Conservation (phyloP, 2,888 invertebrate genomes). For the Patella depressa region DNA sequence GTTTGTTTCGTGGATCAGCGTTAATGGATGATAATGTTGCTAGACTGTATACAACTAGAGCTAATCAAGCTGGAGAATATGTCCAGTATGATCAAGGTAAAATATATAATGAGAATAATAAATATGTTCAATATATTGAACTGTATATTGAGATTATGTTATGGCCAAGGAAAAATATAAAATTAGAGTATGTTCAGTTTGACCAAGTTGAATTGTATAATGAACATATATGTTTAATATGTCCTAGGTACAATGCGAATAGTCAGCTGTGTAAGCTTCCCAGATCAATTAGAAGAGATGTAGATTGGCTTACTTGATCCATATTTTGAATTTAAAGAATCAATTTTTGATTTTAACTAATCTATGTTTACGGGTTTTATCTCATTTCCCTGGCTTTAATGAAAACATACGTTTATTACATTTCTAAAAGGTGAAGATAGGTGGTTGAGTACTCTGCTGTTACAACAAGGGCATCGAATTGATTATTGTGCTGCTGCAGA, state of each 20-base stretch:
- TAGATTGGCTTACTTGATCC: too few species aligned
- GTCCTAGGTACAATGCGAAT: too few species aligned
- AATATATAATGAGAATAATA: too few species aligned
- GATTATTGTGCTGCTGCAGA: conserved; percentile 99
- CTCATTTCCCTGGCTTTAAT: not conserved
- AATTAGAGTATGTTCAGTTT: conserved; percentile 85
- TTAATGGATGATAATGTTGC: conserved; percentile 92
- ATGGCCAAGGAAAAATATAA: too few species aligned
- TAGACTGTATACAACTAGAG: conserved; percentile 84
- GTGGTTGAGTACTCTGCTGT: conserved; percentile 96
- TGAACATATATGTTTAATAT: too few species aligned
- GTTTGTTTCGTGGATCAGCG: conserved; percentile 87
- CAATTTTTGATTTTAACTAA: too few species aligned
- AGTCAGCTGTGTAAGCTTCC: too few species aligned
- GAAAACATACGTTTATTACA: not conserved
- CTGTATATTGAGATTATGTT: too few species aligned
- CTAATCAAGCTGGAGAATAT: conserved; percentile 82
- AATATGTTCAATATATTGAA: too few species aligned
- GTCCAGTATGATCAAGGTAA: conserved; percentile 91
- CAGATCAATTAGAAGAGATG: too few species aligned
- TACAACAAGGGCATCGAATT: conserved; percentile 97
- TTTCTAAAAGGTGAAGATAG: conserved; percentile 86
- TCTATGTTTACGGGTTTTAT: not conserved
- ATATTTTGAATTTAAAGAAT: too few species aligned
- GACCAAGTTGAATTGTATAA: conserved; percentile 81